These are phyloP conservation scores for Lasioglossum leucozonium DNA, from an alignment of 2,888 invertebrate genomes.

Conservation along the genomic window DNA sequence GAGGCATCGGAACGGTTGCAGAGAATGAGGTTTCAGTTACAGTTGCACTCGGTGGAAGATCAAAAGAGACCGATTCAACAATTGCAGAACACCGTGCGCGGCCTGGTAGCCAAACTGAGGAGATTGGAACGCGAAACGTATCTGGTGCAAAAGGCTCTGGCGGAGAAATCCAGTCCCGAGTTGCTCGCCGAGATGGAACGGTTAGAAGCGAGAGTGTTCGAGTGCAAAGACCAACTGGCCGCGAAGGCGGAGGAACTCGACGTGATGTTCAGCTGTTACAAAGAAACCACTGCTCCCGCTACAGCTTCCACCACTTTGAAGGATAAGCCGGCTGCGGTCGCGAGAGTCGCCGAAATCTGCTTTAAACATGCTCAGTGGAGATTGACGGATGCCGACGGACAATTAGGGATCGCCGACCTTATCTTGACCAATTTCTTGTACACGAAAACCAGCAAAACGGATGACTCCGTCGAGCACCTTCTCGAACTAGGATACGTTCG, in stretches of 20 bases:
- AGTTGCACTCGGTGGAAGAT: slow-evolving; percentile 95
- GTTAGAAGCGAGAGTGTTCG: slow-evolving; percentile 91
- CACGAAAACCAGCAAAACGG: slow-evolving; percentile 97
- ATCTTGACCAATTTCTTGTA: slow-evolving; percentile 98
- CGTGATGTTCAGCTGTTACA: slow-evolving; percentile 97
- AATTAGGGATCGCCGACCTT: slow-evolving; percentile 98
- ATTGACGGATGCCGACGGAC: slow-evolving; percentile 98
- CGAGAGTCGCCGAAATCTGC: slow-evolving; percentile 96
- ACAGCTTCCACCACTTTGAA: slow-evolving; percentile 87
- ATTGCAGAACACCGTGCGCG: slow-evolving; percentile 90
- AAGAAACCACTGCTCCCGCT: slow-evolving; percentile 89
- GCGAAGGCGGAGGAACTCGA: slow-evolving; percentile 96
- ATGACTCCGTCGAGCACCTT: slow-evolving; percentile 98
- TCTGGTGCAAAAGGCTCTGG: slow-evolving; percentile 91
- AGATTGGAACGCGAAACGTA: slow-evolving; percentile 96
- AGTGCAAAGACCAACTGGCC: slow-evolving; percentile 95
- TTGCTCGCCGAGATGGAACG: slow-evolving; percentile 89
- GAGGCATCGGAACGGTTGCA: slow-evolving; percentile 95
- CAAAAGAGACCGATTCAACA: slow-evolving; percentile 96
- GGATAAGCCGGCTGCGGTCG: slow-evolving; percentile 91
- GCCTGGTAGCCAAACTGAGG: slow-evolving; percentile 92
- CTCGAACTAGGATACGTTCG: slow-evolving; percentile 97
- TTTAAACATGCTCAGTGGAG: slow-evolving; percentile 99
- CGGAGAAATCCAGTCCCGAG: slow-evolving; percentile 89
- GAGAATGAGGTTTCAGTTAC: slow-evolving; percentile 97